These are phyloP conservation scores for Megaleporinus macrocephalus DNA, from an alignment of 2,113 vertebrate genomes.

Conservation along the genomic window DNA sequence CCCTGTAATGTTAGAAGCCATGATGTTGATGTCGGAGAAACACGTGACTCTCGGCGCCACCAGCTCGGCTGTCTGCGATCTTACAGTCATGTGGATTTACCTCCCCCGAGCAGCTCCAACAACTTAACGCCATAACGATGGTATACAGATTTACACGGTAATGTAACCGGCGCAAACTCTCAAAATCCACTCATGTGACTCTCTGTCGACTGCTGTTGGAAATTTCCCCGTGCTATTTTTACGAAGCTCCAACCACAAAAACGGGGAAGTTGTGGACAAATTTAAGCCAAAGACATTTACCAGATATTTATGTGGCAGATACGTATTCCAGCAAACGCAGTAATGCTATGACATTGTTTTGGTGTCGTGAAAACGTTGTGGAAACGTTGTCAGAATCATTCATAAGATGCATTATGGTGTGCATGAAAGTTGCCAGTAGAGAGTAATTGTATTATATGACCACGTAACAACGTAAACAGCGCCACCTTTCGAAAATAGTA, in stretches of 20 bases:
- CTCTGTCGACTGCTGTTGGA: not conserved
- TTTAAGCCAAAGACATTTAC: not conserved
- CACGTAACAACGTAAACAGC: too few relatives aligned
- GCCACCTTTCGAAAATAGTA: too few relatives aligned
- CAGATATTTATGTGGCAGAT: not conserved
- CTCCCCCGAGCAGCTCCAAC: not conserved
- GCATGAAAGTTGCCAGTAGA: too few relatives aligned
- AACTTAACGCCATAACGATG: not conserved
- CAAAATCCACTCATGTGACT: conserved; percentile 21
- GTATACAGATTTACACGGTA: not conserved
- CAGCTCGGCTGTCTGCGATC: not conserved
- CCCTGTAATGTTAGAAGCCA: conserved; percentile 66
- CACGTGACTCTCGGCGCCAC: conserved; percentile 73
- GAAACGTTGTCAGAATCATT: too few relatives aligned
- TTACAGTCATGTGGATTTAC: conserved; percentile 21
- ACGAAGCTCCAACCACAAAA: not conserved
- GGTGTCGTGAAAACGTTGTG: too few relatives aligned
- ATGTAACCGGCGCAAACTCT: not conserved
- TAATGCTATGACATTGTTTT: too few relatives aligned
- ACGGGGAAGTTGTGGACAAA: not conserved
- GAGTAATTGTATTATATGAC: too few relatives aligned
- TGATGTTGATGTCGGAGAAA: conserved; percentile 68
- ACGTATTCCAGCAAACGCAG: too few relatives aligned
- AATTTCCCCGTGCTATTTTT: not conserved
- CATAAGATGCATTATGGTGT: too few relatives aligned